These are phyloP conservation scores for Lethocerus indicus DNA, from an alignment of 1,140 invertebrate species.

Conservation along the genomic window DNA sequence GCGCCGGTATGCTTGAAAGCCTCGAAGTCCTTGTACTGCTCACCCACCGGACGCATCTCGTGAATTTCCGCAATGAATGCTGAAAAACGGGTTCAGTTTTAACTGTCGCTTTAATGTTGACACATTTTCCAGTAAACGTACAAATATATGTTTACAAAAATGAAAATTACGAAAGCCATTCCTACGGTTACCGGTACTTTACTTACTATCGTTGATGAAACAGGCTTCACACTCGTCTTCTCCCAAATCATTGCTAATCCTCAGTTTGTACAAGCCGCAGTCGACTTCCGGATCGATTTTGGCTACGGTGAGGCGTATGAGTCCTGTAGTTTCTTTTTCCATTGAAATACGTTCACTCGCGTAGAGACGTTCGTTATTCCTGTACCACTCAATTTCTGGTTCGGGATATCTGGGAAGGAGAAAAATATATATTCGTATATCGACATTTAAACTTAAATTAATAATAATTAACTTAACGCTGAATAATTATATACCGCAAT, in stretches of 20 bases:
- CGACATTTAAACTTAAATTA: no score
- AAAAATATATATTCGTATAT: neutral
- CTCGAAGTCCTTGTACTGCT: constrained; percentile 70
- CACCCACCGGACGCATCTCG: constrained; percentile 47
- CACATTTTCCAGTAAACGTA: no score
- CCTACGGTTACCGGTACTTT: no score
- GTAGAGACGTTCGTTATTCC: constrained; percentile 59
- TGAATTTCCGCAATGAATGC: no score
- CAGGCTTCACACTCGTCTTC: constrained; percentile 65
- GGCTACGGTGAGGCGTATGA: constrained; percentile 57
- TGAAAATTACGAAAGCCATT: no score
- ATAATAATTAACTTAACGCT: no score
- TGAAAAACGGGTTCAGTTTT: no score
- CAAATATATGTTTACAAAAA: no score
- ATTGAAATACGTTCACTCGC: constrained; percentile 63
- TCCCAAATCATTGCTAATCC: constrained; percentile 68
- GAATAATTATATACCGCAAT: no score
- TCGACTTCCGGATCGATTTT: constrained; percentile 53
- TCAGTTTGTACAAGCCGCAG: constrained; percentile 63
- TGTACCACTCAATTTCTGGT: constrained; percentile 71
- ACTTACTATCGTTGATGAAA: constrained; percentile 66
- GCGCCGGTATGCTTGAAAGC: constrained; percentile 63
- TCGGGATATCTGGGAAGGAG: constrained; percentile 38
- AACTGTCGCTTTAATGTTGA: no score
- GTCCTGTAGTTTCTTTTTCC: constrained; percentile 61